These are phyloP conservation scores for Hofmannophila pseudospretella DNA, from an alignment of 2,888 invertebrate species.

Conservation along the genomic window DNA sequence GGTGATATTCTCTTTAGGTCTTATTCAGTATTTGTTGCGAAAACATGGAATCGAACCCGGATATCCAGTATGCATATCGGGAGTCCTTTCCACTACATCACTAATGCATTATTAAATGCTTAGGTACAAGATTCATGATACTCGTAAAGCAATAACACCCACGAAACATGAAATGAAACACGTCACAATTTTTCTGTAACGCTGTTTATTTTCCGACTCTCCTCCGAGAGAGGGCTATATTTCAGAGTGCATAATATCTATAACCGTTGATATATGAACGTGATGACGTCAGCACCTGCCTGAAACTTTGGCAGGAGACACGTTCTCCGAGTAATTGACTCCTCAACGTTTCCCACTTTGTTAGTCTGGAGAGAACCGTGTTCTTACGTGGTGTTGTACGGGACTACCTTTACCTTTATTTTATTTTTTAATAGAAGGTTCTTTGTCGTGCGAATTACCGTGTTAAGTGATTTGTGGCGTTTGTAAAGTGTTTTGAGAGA, in stretches of 20 bases:
- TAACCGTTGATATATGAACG: slow-evolving; percentile 26
- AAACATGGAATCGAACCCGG: too few relatives aligned
- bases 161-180: too few relatives aligned
- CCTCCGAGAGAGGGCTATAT: slow-evolving; percentile 42
- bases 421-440: neutral
- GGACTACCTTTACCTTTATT: slow-evolving; percentile 20
- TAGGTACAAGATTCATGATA: too few relatives aligned
- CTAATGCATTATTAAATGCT: too few relatives aligned
- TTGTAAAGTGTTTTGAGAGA: neutral
- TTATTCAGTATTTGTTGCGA: too few relatives aligned
- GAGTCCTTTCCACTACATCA: too few relatives aligned
- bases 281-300: slow-evolving; percentile 68
- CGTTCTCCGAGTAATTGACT: slow-evolving; percentile 66
- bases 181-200: too few relatives aligned
- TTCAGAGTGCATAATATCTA: slow-evolving; percentile 54
- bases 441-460: neutral
- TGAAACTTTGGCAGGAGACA: slow-evolving; percentile 74
- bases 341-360: slow-evolving; percentile 60
- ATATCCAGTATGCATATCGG: too few relatives aligned
- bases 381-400: slow-evolving; percentile 39
- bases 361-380: slow-evolving; percentile 66
- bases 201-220: slow-evolving; percentile 33
- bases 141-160: too few relatives aligned
- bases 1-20: too few relatives aligned
- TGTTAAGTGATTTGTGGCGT: neutral